These are phyloP conservation scores for Drosophila mettleri DNA, from an alignment of 2,888 invertebrate species.

Conservation along the genomic window DNA sequence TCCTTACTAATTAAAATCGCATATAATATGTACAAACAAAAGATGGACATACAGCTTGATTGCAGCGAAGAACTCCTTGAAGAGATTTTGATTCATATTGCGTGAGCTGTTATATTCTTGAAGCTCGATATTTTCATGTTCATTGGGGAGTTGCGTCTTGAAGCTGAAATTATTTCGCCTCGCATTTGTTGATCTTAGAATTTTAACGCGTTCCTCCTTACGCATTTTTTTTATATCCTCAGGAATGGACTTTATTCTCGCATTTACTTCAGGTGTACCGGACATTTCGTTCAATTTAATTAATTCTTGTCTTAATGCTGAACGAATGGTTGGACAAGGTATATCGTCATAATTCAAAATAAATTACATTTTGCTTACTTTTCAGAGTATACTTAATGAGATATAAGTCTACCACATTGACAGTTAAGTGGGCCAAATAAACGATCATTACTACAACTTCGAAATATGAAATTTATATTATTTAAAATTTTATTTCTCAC, in stretches of 20 bases:
- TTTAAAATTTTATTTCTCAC: no score
- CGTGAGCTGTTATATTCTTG: background rate
- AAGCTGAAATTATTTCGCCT: conserved; percentile 2
- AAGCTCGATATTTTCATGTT: background rate
- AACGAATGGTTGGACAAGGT: background rate
- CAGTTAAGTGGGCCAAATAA: conserved; percentile 25
- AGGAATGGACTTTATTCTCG: background rate
- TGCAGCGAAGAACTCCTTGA: conserved; percentile 40
- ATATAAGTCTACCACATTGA: conserved; percentile 33
- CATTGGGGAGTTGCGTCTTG: background rate
- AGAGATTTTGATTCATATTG: conserved; percentile 28
- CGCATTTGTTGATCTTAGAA: background rate
- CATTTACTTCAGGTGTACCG: background rate
- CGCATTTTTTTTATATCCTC: background rate
- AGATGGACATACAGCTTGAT: conserved; percentile 42
- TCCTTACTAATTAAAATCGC: conserved; percentile 20
- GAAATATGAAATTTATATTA: accelerated
- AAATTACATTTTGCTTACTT: background rate
- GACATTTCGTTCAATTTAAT: background rate
- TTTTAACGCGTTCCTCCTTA: conserved; percentile 12
- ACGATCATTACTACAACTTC: background rate
- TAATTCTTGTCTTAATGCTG: conserved; percentile 26
- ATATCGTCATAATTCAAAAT: background rate
- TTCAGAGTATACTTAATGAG: conserved; percentile 17
- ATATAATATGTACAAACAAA: conserved; percentile 17